Base-by-base conservation (phyloP, 2,797 vertebrate genomes). In the Catharus ustulatus region DNA sequence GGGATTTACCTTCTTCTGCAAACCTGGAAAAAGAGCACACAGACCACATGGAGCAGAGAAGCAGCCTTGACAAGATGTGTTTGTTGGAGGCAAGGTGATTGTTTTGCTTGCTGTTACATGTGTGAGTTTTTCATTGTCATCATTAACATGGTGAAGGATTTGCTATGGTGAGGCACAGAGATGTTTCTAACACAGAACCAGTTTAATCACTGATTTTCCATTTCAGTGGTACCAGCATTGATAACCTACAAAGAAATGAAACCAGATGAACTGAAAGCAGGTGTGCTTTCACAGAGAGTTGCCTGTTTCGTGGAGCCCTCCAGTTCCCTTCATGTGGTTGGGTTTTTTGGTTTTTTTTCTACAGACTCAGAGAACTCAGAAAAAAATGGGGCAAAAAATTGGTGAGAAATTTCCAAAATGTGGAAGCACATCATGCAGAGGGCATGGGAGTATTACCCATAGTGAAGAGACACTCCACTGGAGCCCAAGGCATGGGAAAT, bases 11-110 rank as follows among this genome's bases (percentile, higher is more conserved):
- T 0, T 92, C 92, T 16, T 84, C 95, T 85, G 61, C 26, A 74
- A 97, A 97, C 80, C 98, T 98, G 78, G 63, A 59, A 46, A 45
- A 89, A 92, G 86, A 94, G 62, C 67, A 94, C 43, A 54, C 8
- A 54, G 18, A 5, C 4, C 7, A 10, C 46, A 42, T 13, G 48
- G 58, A 55, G 24, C 75, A 83, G 24, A 54, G 52, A 19, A 82
- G 24, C 57, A 87, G 49, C 77, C 51, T 68, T 67, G 84, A 58
- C 34, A 69, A 75, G 34, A 38, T 22, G 15, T 72, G 51, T 34
- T 58, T 42, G 36, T 43, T 63, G n/a, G 48, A 75, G 30, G 29
- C 34, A 72, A 86, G 76, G 46, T 40, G 58, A 46, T 76, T 0
- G 36, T 46, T 90, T 24, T 54, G 26, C 73, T 81, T 81, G 85